Base-by-base conservation (phyloP, 2,113 vertebrate species). In the Lathamus discolor region DNA sequence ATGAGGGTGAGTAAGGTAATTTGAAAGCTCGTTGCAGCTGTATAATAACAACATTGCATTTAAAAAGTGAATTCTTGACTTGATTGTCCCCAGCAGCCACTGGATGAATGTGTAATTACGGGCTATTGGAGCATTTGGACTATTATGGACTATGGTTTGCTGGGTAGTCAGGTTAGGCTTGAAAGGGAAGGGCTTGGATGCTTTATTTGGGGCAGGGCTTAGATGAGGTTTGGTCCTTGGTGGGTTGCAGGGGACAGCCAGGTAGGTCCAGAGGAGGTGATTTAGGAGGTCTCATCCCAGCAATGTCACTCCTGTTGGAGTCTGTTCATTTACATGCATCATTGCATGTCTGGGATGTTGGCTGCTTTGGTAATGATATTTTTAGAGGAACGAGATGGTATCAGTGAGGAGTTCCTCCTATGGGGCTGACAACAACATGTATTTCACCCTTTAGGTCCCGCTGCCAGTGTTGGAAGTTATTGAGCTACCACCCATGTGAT, bases 61-160 rank as follows among this genome's bases (percentile, higher is more conserved):
- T 97, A 91, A 95, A 96, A 97, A 96, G 97, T 97, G 95, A 97
- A 96, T 98, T 96, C 97, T 96, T 98, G 97, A 96, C 96, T 93
- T 84, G 94, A 97, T 97, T 96, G 96, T 97, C 96, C 93, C 66
- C 96, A 95, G 96, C 93, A 96, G 95, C 95, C 89, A 75, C 78
- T 87, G 94, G 92, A 79, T 97, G 98, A 97, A 97, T 88, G 94
- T 25, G 31, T 96, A 97, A 86, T 96, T 96, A 92, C 0, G 35
- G 93, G 62, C 93, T 37, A 13, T 83, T 94, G 95, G 94, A 96
- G 95, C 79, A 87, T 59, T 59, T 59, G 55, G 55, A 23, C 20
- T 59, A n/a, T 59, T 59, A 23, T 5, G 13, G 55, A 59, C 55
- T 93, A 68, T 86, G 25, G 17, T 92, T 91, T 86, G 77, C 86